A percentile compares a stretch with the other conserved stretches of the same genome.
These are phyloP conservation scores for Siderastrea radians DNA, from an alignment of 92 coral and sea anemone genomes.

Conservation along the genomic window DNA sequence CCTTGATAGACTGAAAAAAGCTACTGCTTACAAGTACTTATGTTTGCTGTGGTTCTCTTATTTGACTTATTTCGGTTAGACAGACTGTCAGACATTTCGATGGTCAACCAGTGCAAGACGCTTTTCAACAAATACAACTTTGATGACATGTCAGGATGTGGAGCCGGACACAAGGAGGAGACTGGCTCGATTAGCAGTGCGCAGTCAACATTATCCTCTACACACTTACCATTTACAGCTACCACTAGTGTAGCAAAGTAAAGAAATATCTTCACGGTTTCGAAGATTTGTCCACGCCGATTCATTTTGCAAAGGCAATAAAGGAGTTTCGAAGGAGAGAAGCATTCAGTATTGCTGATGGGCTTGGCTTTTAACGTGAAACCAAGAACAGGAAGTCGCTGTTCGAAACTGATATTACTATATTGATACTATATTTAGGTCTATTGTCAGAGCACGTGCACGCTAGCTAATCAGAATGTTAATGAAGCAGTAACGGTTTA, in stretches of 20 bases:
- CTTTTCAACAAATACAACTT: too few species aligned
- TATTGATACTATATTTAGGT: not conserved
- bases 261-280: not conserved
- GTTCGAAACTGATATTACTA: not conserved
- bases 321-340: not conserved
- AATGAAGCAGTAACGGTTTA: too few species aligned
- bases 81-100: too few species aligned
- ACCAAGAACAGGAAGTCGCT: not conserved
- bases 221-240: constrained; percentile 5
- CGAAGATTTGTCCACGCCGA: not conserved
- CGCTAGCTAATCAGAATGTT: not conserved
- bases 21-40: too few species aligned
- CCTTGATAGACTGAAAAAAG: too few species aligned
- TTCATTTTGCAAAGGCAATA: not conserved
- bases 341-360: not conserved
- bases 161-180: too few species aligned
- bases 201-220: too few species aligned
- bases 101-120: too few species aligned
- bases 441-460: not conserved
- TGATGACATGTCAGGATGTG: too few species aligned
- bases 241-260: not conserved
- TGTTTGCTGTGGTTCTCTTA: too few species aligned
- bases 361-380: not conserved
- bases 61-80: too few species aligned
- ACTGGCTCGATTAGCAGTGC: too few species aligned